phyloP scores from a whole-genome alignment of 2,888 invertebrate species.

The Erpobdella octoculata region DNA sequence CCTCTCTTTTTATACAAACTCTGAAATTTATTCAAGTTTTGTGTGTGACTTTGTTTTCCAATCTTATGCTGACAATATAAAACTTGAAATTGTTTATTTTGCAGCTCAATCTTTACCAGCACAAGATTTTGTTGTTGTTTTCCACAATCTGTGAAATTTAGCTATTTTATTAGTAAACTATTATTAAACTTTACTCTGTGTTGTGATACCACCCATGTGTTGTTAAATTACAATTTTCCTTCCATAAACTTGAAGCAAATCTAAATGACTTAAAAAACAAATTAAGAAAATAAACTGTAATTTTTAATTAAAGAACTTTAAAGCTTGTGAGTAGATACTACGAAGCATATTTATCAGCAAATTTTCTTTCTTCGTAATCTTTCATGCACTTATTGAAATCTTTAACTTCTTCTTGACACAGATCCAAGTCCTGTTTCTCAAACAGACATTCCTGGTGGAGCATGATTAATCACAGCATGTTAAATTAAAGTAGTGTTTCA shows the following conservation, averaged over 20 bases:
- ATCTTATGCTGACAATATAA: too few relatives aligned
- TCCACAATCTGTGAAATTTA: neutral
- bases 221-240: neutral
- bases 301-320: neutral
- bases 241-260: too few relatives aligned
- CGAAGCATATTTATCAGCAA: slow-evolving; percentile 12
- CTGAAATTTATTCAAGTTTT: neutral
- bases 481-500: too few relatives aligned
- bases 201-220: neutral
- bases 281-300: neutral
- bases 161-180: neutral
- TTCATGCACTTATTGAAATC: slow-evolving; percentile 74
- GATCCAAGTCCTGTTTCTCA: slow-evolving; percentile 82
- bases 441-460: slow-evolving; percentile 93
- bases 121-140: neutral
- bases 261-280: too few relatives aligned
- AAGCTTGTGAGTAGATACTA: neutral
- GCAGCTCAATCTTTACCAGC: neutral
- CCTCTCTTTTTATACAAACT: too few relatives aligned
- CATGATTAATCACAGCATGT: too few relatives aligned
- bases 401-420: slow-evolving; percentile 74
- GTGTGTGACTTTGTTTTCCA: neutral
- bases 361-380: slow-evolving; percentile 31
- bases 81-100: neutral
- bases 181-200: neutral